phyloP scores from a whole-genome alignment of 2,113 vertebrate species.

The Nothoprocta perdicaria region DNA sequence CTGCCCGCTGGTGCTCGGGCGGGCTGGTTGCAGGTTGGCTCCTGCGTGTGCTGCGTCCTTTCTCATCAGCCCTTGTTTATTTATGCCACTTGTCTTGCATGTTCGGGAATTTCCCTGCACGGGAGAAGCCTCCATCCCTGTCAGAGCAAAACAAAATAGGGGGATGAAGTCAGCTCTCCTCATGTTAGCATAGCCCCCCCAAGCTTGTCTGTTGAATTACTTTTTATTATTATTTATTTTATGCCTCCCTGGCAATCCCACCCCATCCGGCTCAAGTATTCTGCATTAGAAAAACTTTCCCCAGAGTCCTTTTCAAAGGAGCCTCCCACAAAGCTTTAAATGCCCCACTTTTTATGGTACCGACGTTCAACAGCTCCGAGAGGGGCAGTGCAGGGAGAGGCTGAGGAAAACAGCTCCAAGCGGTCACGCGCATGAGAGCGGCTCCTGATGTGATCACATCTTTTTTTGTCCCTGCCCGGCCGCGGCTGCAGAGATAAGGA shows the following conservation, averaged over 20 bases:
- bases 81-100: constrained; percentile 39
- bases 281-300: constrained; percentile 73
- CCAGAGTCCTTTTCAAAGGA: constrained; percentile 77
- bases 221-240: constrained; percentile 48
- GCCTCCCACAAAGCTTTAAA: constrained; percentile 77
- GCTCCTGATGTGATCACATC: constrained; percentile 11
- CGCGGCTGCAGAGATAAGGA: constrained; percentile 10
- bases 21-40: constrained; percentile 47
- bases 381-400: constrained; percentile 7
- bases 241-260: constrained; percentile 72
- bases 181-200: constrained; percentile 44
- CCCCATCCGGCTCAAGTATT: constrained; percentile 76
- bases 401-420: constrained; percentile 20
- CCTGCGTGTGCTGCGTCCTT: neutral
- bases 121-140: neutral
- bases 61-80: constrained; percentile 37
- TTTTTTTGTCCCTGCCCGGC: neutral
- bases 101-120: neutral
- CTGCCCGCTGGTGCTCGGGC: constrained; percentile 63
- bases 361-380: constrained; percentile 67
- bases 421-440: neutral
- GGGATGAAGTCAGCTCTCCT: neutral
- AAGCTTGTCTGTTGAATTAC: constrained; percentile 48
- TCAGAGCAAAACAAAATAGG: neutral
- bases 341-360: constrained; percentile 70